A percentile compares a stretch with the other conserved stretches of the same genome.
These are phyloP conservation scores for Ernsta delagoae DNA, from an alignment of 2,888 invertebrate genomes.

Conservation along the genomic window DNA sequence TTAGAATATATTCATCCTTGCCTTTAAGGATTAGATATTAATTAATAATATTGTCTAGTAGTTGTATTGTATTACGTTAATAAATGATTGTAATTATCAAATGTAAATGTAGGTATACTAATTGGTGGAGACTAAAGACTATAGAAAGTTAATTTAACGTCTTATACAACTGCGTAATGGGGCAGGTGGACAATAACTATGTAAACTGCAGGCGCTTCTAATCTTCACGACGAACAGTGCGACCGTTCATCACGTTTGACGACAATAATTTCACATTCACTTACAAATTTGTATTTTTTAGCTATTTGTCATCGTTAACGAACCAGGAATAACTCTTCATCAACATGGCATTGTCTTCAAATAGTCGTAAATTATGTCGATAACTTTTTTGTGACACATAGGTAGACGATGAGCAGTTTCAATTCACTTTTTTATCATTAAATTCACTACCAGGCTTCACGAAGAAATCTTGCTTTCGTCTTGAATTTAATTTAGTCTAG, in stretches of 20 bases:
- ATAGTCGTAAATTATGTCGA: constrained; percentile 50
- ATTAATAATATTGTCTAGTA: no score
- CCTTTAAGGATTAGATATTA: no score
- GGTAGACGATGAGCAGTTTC: constrained; percentile 44
- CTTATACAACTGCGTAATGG: not conserved
- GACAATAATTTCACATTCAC: constrained; percentile 67
- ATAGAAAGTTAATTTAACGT: constrained; percentile 15
- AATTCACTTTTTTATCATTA: constrained; percentile 32
- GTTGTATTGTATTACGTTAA: not conserved
- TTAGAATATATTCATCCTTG: constrained; percentile 3
- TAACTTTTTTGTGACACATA: constrained; percentile 42
- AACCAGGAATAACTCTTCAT: constrained; percentile 48
- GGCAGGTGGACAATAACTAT: constrained; percentile 60
- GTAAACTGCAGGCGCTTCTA: constrained; percentile 47
- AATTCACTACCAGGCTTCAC: constrained; percentile 45
- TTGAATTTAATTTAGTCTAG: constrained; percentile 16
- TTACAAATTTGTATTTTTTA: constrained; percentile 71
- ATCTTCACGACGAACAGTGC: constrained; percentile 62
- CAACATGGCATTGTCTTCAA: constrained; percentile 51
- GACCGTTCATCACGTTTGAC: constrained; percentile 66
- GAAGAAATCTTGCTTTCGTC: constrained; percentile 43
- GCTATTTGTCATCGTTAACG: constrained; percentile 74
- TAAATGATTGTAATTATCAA: constrained; percentile 11
- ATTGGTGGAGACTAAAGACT: not conserved
- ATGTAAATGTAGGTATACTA: constrained; percentile 9